Evolutionary conservation across 2,113 vertebrate species (phyloP).

Genomic region (Brachypodius melanocephalos): DNA sequence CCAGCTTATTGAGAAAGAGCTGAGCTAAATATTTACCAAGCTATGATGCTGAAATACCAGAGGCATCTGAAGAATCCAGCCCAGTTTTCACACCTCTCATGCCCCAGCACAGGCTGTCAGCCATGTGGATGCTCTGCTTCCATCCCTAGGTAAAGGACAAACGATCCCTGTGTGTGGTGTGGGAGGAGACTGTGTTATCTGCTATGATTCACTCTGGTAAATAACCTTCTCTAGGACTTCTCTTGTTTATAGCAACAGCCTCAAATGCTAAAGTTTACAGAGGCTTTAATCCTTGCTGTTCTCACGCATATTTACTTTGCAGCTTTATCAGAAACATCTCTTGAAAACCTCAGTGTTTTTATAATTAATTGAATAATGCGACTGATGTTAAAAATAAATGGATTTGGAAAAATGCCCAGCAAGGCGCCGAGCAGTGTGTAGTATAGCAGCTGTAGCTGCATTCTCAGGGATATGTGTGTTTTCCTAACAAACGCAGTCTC

Average conservation of each 20-base stretch:
- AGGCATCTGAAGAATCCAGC: background rate
- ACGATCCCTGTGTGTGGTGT: background rate
- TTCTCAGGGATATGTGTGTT: slow-evolving; percentile 40
- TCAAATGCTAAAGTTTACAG: background rate
- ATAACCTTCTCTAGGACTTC: background rate
- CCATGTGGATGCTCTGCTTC: background rate
- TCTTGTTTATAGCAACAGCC: slow-evolving; percentile 31
- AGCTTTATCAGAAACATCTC: slow-evolving; percentile 15
- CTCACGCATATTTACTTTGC: slow-evolving; percentile 35
- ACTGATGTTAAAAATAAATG: slow-evolving; percentile 50
- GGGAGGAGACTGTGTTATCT: slow-evolving; percentile 47
- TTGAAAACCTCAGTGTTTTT: slow-evolving; percentile 55
- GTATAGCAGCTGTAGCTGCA: background rate
- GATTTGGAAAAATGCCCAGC: slow-evolving; percentile 37
- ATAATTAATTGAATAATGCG: slow-evolving; percentile 60
- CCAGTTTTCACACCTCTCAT: background rate
- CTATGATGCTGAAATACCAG: background rate
- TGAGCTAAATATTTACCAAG: background rate
- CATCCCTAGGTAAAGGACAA: slow-evolving; percentile 4
- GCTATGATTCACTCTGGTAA: slow-evolving; percentile 48
- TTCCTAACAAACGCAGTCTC: slow-evolving; percentile 16
- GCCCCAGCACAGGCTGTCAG: background rate
- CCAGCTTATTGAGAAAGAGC: background rate
- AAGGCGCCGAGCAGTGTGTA: background rate
- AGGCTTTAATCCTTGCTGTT: slow-evolving; percentile 11